Base-by-base conservation (phyloP, 1,140 invertebrate genomes). In the Drosophila sturtevanti region DNA sequence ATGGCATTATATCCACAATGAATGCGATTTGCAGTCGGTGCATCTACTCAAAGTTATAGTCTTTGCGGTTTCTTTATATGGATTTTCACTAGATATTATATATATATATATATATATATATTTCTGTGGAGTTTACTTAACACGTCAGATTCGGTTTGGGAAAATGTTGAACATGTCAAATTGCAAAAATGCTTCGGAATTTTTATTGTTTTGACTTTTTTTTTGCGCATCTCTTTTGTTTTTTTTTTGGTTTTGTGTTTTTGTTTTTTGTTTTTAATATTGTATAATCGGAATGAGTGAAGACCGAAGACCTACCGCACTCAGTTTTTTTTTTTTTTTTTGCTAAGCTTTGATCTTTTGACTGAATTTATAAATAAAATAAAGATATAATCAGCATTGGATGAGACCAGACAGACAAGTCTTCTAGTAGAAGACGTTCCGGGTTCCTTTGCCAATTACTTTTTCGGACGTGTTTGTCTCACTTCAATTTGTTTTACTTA, bases 1-100 rank as follows among this genome's bases (percentile, higher is more conserved):
- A 7, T 11, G 31, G 21, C 38, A 63, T 24, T 70, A 48, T 34
- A 48, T 10, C 4, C 70, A 37, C 80, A 90, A 80, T 82, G 77
- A 90, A 82, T 90, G 87, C 81, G 70, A 90, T 90, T 90, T 90
- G 59, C 86, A 90, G 87, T 86, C 86, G 68, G 62, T 63, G 64
- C 78, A 76, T 72, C 72, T 79, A 38, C 80, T 48, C 41, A 21
- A 35, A 63, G 77, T 62, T 81, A 81, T 74, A 80, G 64, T 77
- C 74, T 67, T 31, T 72, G 41, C 87, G 64, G 63, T 87, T 68
- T 66, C 66, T 72, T 73, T 89, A 80, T 84, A 89, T 87, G 84
- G 82, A 87, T 89, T 89, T 89, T 89, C 77, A 77, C 60, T 75
- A 65, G 55, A 72, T 63, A 69, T 64, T 24, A 24, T 4, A 24